phyloP scores from a whole-genome alignment of 2,888 invertebrate species.

The Fragum fragum region DNA sequence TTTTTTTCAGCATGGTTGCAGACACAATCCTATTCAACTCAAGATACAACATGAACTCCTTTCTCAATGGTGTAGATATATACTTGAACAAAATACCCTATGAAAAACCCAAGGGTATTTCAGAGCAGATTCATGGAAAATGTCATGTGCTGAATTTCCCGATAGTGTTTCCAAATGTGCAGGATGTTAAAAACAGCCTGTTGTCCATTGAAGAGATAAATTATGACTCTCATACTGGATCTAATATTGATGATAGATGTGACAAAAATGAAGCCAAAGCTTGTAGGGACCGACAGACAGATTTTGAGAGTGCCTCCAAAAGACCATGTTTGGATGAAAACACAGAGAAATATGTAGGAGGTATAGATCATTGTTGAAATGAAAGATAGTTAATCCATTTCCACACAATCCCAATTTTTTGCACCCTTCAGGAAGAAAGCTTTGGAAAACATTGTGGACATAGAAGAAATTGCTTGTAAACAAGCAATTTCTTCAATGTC shows the following conservation, averaged over 20 bases:
- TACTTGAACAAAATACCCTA: constrained; percentile 91
- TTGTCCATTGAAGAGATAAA: not conserved
- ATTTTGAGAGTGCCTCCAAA: not conserved
- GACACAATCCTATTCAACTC: constrained; percentile 92
- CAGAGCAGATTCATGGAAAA: constrained; percentile 89
- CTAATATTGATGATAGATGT: not conserved
- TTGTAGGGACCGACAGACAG: not conserved
- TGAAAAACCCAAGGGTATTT: constrained; percentile 89
- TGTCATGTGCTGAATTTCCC: constrained; percentile 90
- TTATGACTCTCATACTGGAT: not conserved
- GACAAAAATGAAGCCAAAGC: not conserved
- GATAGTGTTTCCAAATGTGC: constrained; percentile 81
- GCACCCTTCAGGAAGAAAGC: too few species aligned
- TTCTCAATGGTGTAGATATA: constrained; percentile 89
- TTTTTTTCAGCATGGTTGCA: constrained; percentile 89
- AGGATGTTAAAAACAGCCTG: constrained; percentile 2
- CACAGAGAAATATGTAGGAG: not conserved
- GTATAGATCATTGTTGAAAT: not conserved
- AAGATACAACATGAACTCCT: constrained; percentile 90
- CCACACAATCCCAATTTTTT: too few species aligned
- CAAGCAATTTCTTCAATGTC: too few species aligned
- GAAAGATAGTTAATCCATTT: too few species aligned
- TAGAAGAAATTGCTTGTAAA: too few species aligned
- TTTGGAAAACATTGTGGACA: too few species aligned
- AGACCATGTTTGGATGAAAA: constrained; percentile 7